Evolutionary conservation across 2,888 invertebrate genomes (phyloP).

Genomic region (Minunthozetes semirufus): DNA sequence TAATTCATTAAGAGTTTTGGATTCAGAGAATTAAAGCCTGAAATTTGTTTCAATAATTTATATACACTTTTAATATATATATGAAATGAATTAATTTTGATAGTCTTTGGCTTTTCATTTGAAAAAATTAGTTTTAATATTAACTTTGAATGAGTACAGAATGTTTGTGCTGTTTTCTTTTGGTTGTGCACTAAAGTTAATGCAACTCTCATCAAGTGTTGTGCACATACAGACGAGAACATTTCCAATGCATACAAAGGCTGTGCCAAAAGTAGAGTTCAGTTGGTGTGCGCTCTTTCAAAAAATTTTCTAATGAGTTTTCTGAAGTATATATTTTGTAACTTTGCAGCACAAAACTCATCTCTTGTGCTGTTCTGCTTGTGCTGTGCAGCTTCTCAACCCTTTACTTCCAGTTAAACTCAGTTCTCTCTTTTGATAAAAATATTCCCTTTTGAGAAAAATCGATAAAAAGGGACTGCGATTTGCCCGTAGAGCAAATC

Average conservation of each 20-base stretch:
- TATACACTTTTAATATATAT: slow-evolving; percentile 3
- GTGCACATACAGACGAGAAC: background rate
- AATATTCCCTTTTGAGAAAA: slow-evolving; percentile 25
- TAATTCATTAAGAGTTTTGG: slow-evolving; percentile 27
- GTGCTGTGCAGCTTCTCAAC: background rate
- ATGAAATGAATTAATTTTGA: slow-evolving; percentile 23
- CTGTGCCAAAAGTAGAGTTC: background rate
- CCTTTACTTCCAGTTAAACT: slow-evolving; percentile 21
- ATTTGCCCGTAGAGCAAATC: slow-evolving; percentile 26
- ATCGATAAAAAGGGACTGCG: slow-evolving; percentile 30
- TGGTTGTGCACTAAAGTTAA: slow-evolving; percentile 18
- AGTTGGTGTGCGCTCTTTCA: slow-evolving; percentile 2
- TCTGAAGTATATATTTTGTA: slow-evolving; percentile 32
- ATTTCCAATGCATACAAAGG: background rate
- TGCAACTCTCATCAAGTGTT: slow-evolving; percentile 33
- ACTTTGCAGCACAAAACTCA: slow-evolving; percentile 8
- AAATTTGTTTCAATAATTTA: slow-evolving; percentile 17
- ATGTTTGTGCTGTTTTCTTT: slow-evolving; percentile 8
- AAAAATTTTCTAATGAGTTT: slow-evolving; percentile 30
- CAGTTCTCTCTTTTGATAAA: slow-evolving; percentile 24
- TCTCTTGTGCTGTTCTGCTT: background rate
- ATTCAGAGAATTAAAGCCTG: background rate
- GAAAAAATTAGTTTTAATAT: slow-evolving; percentile 28
- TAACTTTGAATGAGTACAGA: slow-evolving; percentile 20
- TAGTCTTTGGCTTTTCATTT: slow-evolving; percentile 17